Conservation (phyloP, 1,140 invertebrate species). For the Triops longicaudatus region DNA sequence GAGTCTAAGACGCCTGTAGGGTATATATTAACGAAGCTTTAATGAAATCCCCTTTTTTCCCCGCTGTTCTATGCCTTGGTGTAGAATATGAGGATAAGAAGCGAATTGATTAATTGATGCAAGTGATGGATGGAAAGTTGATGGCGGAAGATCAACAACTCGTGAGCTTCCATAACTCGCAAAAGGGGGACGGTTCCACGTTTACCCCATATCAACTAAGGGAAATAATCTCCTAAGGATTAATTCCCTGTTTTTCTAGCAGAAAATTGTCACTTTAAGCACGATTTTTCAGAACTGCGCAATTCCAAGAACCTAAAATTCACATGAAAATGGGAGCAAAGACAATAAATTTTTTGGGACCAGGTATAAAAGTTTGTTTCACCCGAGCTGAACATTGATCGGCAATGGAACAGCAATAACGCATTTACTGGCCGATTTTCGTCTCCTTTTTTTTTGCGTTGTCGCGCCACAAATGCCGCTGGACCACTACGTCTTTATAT, state of each 20-base stretch:
- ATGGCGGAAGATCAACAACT: conserved; percentile 14
- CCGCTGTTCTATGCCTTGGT: neutral
- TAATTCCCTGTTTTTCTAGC: neutral
- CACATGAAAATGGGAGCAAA: neutral
- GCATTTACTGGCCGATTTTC: neutral
- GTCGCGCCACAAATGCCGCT: neutral
- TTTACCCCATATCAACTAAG: neutral
- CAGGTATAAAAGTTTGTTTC: neutral
- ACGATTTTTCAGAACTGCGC: too few relatives aligned
- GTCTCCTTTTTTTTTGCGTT: neutral
- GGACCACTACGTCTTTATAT: neutral
- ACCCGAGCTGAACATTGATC: neutral
- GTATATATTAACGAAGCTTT: neutral
- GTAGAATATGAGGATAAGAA: neutral
- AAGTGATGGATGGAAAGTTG: neutral
- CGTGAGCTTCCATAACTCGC: neutral
- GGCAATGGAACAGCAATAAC: neutral
- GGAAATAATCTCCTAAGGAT: neutral
- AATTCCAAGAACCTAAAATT: too few relatives aligned
- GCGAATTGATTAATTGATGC: neutral
- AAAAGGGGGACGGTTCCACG: neutral
- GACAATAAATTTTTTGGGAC: neutral
- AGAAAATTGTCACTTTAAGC: too few relatives aligned
- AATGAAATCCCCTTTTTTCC: neutral
- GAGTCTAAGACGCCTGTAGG: neutral